Conservation (phyloP, 2,888 invertebrate species). For the Cerastoderma edule region DNA sequence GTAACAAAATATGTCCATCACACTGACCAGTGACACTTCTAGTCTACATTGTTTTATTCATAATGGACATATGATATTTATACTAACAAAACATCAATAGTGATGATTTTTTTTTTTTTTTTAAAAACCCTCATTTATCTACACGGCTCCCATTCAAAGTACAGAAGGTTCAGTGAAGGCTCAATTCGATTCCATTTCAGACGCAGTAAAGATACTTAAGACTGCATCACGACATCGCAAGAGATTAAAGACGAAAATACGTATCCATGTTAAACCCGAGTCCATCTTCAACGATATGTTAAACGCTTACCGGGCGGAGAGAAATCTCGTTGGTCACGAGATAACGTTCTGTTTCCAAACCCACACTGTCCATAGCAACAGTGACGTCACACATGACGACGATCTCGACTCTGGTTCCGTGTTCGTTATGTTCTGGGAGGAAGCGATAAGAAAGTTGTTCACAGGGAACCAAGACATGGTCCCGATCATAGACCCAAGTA, state of each 20-base stretch:
- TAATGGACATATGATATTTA: too few relatives aligned
- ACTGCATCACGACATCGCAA: background rate
- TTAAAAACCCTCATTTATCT: too few relatives aligned
- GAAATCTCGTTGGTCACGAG: slow-evolving; percentile 33
- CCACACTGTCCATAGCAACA: slow-evolving; percentile 18
- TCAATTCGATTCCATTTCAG: slow-evolving; percentile 34
- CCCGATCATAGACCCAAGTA: slow-evolving; percentile 56
- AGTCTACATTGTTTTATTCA: too few relatives aligned
- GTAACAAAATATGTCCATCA: too few relatives aligned
- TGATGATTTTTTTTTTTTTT: too few relatives aligned
- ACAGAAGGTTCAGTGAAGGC: too few relatives aligned
- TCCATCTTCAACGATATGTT: slow-evolving; percentile 41
- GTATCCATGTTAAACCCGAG: slow-evolving; percentile 45
- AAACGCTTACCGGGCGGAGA: slow-evolving; percentile 42
- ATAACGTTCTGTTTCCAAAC: slow-evolving; percentile 43
- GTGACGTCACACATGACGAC: slow-evolving; percentile 41
- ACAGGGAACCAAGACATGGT: slow-evolving; percentile 63
- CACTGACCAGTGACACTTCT: too few relatives aligned
- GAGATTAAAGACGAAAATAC: slow-evolving; percentile 32
- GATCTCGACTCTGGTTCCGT: slow-evolving; percentile 43
- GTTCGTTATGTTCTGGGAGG: slow-evolving; percentile 67
- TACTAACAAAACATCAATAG: too few relatives aligned
- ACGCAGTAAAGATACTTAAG: slow-evolving; percentile 29
- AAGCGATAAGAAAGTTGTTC: slow-evolving; percentile 63
- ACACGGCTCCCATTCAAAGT: too few relatives aligned